These are phyloP conservation scores for Rhinogobio ventralis DNA, from an alignment of 2,797 vertebrate genomes.

Conservation along the genomic window DNA sequence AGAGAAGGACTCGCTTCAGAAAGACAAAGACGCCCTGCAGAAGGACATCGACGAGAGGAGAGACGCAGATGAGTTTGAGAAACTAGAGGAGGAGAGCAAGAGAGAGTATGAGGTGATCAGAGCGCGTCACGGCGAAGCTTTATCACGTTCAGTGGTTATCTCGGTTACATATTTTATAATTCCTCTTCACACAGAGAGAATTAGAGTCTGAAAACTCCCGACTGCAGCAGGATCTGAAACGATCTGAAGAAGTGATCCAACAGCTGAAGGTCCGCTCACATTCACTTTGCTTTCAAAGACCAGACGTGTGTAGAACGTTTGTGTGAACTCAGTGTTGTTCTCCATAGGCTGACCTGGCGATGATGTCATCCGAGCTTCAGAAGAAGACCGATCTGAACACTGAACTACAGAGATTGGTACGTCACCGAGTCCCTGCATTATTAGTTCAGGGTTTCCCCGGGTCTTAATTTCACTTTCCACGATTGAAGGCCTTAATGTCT, in stretches of 20 bases:
- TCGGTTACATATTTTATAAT: slow-evolving; percentile 8
- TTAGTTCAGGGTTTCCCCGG: neutral
- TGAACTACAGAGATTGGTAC: slow-evolving; percentile 75
- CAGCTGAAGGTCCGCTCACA: slow-evolving; percentile 84
- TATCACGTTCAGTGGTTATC: too few relatives aligned
- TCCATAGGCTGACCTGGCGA: slow-evolving; percentile 67
- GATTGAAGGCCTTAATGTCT: too few relatives aligned
- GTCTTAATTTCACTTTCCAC: too few relatives aligned
- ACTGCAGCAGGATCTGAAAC: slow-evolving; percentile 79
- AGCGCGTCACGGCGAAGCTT: too few relatives aligned
- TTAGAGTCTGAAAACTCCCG: slow-evolving; percentile 81
- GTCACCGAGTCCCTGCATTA: neutral
- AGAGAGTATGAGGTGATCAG: slow-evolving; percentile 86
- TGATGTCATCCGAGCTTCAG: slow-evolving; percentile 68
- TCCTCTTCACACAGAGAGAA: slow-evolving; percentile 79
- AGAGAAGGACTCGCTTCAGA: slow-evolving; percentile 59
- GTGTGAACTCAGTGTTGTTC: neutral
- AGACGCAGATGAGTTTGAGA: slow-evolving; percentile 85
- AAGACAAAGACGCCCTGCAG: slow-evolving; percentile 65
- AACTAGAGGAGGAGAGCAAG: slow-evolving; percentile 82
- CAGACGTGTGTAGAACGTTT: neutral
- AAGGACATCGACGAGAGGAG: slow-evolving; percentile 77
- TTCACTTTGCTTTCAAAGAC: neutral
- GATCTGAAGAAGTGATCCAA: slow-evolving; percentile 76
- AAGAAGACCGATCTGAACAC: slow-evolving; percentile 66